Conservation (phyloP, 2,113 vertebrate species). For the Ifrita kowaldi region DNA sequence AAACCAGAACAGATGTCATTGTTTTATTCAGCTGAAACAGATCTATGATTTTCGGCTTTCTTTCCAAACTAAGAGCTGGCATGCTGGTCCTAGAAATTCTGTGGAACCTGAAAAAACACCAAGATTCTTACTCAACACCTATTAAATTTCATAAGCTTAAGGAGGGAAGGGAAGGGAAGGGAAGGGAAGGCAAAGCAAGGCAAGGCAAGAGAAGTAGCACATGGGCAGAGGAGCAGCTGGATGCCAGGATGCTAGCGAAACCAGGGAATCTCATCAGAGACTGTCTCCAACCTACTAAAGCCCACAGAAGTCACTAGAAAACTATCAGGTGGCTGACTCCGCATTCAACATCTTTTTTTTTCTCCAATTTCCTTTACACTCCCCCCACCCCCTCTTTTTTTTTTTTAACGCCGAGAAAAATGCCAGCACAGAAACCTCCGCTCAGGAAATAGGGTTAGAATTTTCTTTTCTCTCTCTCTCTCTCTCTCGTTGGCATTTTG, state of each 20-base stretch:
- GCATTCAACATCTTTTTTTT: accelerated
- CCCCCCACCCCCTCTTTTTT: accelerated
- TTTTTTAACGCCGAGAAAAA: background rate
- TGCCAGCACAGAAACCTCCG: background rate
- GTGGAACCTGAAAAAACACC: background rate
- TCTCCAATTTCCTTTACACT: background rate
- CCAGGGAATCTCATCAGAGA: background rate
- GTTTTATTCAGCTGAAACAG: background rate
- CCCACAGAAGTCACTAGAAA: background rate
- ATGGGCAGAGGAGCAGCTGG: background rate
- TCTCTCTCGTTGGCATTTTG: background rate
- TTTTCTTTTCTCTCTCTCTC: background rate
- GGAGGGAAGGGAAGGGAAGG: background rate
- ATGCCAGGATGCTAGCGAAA: background rate
- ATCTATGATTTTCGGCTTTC: background rate
- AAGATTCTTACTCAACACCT: background rate
- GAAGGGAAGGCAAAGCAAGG: background rate
- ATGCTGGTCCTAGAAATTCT: background rate
- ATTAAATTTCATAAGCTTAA: background rate
- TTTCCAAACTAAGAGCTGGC: background rate
- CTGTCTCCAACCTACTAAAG: background rate
- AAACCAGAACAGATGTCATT: background rate
- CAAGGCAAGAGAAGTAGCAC: background rate
- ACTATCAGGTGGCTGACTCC: background rate
- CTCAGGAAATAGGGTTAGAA: background rate